Evolutionary conservation across 53 echinoderm and acorn worm species (phyloP), one percentile per base, ranked within the genome.

Genomic region (Crossaster papposus): DNA sequence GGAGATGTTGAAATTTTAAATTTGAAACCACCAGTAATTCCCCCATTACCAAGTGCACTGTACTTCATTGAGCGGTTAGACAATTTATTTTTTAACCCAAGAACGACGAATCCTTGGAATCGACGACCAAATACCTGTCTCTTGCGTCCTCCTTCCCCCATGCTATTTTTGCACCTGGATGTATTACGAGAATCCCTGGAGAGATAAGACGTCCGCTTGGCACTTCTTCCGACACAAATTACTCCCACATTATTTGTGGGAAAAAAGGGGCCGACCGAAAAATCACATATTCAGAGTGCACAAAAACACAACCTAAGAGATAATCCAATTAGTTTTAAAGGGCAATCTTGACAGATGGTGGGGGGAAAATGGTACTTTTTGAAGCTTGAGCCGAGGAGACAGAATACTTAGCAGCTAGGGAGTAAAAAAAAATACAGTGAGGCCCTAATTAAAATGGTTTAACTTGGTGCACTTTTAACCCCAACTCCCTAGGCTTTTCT

Each of bases 271-370:
- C 35, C 14, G 13, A 4, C 3, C 72, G 14, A 10, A 71, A 71
- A 71, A 71, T 71, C 29, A 28, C 44, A 44, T 44, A 44, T 44
- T 44, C 6, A 9, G 44, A 44, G 44, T 9, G 44, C 44, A 4
- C 7, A 62, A 65, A 62, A 64, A 34, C 36, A 30, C 32, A 33
- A 34, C 63, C 34, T 64, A 51, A 12, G 31, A 32, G 23, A 18
- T 32, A 81, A 81, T 81, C 81, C 2, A 64, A 81, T 64, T 81
- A 81, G 17, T 81, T 81, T 81, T 81, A n/a, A 44, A 81, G 63
- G 63, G 81, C 35, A 63, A 63, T 81, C 63, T 55, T 8, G 3
- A 34, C 80, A 80, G 80, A 80, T 80, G 80, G 9, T 44, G 44
- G 44, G 9, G 44, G 9, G 9, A 7, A 44, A 44, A 44, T 44